A percentile compares a stretch with the other conserved stretches of the same genome.
phyloP scores from a whole-genome alignment of 2,888 invertebrate species.

The Dorcus hopei region DNA sequence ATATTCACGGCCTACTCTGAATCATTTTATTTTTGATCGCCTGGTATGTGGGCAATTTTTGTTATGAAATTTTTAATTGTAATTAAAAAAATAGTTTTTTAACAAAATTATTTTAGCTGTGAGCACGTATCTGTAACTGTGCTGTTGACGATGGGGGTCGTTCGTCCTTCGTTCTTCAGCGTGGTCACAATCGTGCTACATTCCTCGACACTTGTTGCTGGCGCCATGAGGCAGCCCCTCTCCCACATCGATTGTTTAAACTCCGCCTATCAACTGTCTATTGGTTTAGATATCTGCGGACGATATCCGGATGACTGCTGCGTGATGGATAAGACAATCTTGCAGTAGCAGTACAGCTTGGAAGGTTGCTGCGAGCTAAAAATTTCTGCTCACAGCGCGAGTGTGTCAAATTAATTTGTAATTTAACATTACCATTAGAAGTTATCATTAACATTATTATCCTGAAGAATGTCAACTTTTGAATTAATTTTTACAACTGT shows the following conservation, averaged over 20 bases:
- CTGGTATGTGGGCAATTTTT: not conserved
- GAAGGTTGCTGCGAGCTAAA: no score
- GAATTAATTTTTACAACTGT: no score
- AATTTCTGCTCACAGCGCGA: not conserved
- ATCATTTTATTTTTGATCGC: no score
- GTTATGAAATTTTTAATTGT: not conserved
- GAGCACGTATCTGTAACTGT: no score
- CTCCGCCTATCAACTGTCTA: conserved; percentile 40
- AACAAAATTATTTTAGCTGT: not conserved
- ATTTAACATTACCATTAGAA: no score
- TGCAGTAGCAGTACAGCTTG: not conserved
- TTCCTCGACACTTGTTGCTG: conserved; percentile 40
- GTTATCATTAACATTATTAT: no score
- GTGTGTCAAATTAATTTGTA: not conserved
- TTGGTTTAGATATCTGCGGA: conserved; percentile 41
- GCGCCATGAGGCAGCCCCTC: conserved; percentile 40
- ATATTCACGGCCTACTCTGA: no score
- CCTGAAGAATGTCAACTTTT: no score
- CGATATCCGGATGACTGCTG: conserved; percentile 39
- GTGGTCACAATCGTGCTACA: conserved; percentile 3
- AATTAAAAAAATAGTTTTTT: not conserved
- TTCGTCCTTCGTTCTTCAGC: not conserved
- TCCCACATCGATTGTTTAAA: conserved; percentile 44
- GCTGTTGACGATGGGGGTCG: no score
- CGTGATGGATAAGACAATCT: conserved; percentile 7